phyloP scores from a whole-genome alignment of 1,140 invertebrate species.

The Chymomyza costata region DNA sequence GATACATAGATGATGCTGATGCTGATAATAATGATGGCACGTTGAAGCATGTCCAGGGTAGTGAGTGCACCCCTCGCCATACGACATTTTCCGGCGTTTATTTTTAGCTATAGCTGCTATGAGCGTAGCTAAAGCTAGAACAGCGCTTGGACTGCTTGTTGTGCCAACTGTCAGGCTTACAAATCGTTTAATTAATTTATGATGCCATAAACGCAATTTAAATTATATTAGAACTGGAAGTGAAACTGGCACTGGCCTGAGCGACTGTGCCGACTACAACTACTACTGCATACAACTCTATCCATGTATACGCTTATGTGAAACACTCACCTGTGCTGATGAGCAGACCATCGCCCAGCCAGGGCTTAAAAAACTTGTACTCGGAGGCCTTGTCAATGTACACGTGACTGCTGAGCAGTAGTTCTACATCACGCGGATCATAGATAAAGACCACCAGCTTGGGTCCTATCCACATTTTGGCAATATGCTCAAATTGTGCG shows the following conservation, averaged over 20 bases:
- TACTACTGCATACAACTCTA: not conserved
- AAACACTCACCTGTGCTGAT: constrained; percentile 81
- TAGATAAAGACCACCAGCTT: constrained; percentile 83
- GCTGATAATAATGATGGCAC: too few relatives aligned
- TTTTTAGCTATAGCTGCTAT: constrained; percentile 60
- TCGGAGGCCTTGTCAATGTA: constrained; percentile 85
- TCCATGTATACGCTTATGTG: not conserved
- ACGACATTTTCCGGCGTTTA: not conserved
- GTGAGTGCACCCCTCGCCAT: too few relatives aligned
- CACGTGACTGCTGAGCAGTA: constrained; percentile 84
- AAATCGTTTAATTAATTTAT: constrained; percentile 68
- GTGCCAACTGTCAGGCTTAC: constrained; percentile 62
- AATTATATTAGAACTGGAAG: constrained; percentile 62
- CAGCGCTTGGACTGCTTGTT: too few relatives aligned
- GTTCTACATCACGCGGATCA: constrained; percentile 84
- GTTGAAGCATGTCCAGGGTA: too few relatives aligned
- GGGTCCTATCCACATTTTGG: constrained; percentile 85
- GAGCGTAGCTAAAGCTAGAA: too few relatives aligned
- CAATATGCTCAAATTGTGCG: constrained; percentile 78
- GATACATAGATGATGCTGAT: too few relatives aligned
- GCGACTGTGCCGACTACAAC: too few relatives aligned
- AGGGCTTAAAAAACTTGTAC: constrained; percentile 84
- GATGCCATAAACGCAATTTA: constrained; percentile 52
- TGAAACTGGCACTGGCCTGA: too few relatives aligned
- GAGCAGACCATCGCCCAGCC: constrained; percentile 85